phyloP scores from a whole-genome alignment of 2,797 vertebrate genomes.

The Xyrichtys novacula region DNA sequence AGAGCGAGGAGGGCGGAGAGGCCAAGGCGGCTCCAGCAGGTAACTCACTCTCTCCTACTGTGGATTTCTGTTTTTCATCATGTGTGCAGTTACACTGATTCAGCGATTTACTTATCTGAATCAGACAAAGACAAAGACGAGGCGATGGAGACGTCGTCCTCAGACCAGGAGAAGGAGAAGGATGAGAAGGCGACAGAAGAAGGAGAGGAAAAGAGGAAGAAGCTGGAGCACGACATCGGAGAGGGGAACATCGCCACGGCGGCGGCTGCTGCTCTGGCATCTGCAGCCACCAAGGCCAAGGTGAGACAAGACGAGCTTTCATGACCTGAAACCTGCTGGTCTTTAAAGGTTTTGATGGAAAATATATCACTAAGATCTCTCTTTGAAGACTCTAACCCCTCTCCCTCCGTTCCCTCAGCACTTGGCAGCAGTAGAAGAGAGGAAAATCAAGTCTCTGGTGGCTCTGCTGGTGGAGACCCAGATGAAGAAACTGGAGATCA shows the following conservation, averaged over 20 bases:
- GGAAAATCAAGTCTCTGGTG: slow-evolving; percentile 97
- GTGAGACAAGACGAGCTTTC: slow-evolving; percentile 74
- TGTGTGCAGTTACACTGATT: not conserved
- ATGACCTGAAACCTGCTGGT: not conserved
- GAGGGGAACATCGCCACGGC: slow-evolving; percentile 98
- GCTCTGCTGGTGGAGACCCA: slow-evolving; percentile 98
- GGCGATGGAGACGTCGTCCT: slow-evolving; percentile 88
- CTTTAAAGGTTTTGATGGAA: not conserved
- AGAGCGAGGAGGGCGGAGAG: slow-evolving; percentile 74
- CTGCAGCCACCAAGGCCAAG: slow-evolving; percentile 98
- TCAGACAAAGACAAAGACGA: slow-evolving; percentile 91
- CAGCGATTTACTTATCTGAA: not conserved
- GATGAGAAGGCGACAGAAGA: slow-evolving; percentile 90
- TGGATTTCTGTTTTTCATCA: no score
- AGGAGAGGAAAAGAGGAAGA: slow-evolving; percentile 90
- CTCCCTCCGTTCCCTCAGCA: slow-evolving; percentile 81
- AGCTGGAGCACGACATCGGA: slow-evolving; percentile 92
- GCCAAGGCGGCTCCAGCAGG: slow-evolving; percentile 71
- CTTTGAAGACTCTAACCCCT: no score
- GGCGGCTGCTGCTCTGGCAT: slow-evolving; percentile 95
- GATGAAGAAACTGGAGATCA: slow-evolving; percentile 99
- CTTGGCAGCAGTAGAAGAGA: slow-evolving; percentile 95
- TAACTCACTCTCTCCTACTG: slow-evolving; percentile 39
- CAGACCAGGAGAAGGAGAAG: slow-evolving; percentile 82
- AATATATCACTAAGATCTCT: no score